phyloP scores from a whole-genome alignment of 2,888 invertebrate genomes.

The Eurois occulta region DNA sequence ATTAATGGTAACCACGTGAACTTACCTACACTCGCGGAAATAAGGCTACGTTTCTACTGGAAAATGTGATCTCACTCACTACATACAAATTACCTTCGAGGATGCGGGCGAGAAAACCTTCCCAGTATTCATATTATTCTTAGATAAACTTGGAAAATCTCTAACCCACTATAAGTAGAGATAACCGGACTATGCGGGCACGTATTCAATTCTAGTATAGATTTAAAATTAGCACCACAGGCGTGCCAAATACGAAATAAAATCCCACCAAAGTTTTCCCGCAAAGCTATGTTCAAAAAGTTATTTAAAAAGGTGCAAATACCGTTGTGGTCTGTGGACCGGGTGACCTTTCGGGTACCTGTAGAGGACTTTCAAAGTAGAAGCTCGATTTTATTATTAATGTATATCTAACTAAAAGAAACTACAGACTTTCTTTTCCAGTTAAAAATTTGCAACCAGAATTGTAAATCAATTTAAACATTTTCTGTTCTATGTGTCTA shows the following conservation, averaged over 20 bases:
- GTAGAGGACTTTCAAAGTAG: slow-evolving; percentile 33
- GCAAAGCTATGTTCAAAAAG: slow-evolving; percentile 51
- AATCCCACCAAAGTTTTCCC: slow-evolving; percentile 50
- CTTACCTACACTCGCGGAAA: slow-evolving; percentile 76
- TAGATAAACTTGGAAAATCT: slow-evolving; percentile 64
- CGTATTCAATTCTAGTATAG: slow-evolving; percentile 49
- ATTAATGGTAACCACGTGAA: slow-evolving; percentile 82
- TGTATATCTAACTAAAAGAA: slow-evolving; percentile 36
- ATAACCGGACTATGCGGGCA: slow-evolving; percentile 53
- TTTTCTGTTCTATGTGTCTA: slow-evolving; percentile 31
- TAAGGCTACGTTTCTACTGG: slow-evolving; percentile 68
- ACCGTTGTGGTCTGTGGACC: slow-evolving; percentile 46
- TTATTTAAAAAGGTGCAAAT: slow-evolving; percentile 62
- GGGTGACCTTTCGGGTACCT: slow-evolving; percentile 43
- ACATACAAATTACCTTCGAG: slow-evolving; percentile 80
- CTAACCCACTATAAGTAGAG: slow-evolving; percentile 43
- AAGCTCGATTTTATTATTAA: slow-evolving; percentile 42
- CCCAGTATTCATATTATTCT: slow-evolving; percentile 71
- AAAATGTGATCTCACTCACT: slow-evolving; percentile 75
- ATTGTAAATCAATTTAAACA: slow-evolving; percentile 56
- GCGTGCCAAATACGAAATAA: slow-evolving; percentile 56
- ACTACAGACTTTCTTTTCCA: slow-evolving; percentile 32
- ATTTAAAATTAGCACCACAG: slow-evolving; percentile 46
- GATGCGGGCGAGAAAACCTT: slow-evolving; percentile 75
- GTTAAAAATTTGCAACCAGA: slow-evolving; percentile 34